Evolutionary conservation across 2,797 vertebrate genomes (phyloP).

Genomic region (Acanthurus leucopareius): DNA sequence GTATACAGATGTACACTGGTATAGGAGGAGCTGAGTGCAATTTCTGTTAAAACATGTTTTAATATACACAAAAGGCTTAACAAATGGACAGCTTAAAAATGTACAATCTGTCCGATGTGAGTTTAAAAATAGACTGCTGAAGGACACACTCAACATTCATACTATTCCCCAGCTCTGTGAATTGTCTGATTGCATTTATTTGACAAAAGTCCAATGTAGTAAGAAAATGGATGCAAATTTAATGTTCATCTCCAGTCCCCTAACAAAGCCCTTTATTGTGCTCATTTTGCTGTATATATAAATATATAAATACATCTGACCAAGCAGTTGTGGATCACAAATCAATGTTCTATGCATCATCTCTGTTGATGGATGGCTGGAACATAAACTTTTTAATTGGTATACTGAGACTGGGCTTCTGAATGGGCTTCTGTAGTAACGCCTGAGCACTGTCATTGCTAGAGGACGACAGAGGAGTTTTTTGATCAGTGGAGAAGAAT

Average conservation of each 20-base stretch:
- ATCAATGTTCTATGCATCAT: constrained; percentile 73
- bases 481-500: constrained; percentile 19
- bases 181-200: constrained; percentile 27
- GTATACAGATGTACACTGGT: neutral
- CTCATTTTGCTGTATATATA: constrained; percentile 48
- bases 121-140: constrained; percentile 7
- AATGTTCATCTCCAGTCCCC: constrained; percentile 39
- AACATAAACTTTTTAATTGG: constrained; percentile 77
- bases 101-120: neutral
- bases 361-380: constrained; percentile 71
- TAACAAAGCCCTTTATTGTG: constrained; percentile 40
- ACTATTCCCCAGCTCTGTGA: constrained; percentile 24
- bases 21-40: neutral
- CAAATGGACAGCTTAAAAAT: neutral
- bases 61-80: neutral
- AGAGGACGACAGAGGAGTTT: constrained; percentile 29
- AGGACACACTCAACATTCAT: constrained; percentile 9
- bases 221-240: constrained; percentile 52
- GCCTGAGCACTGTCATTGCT: constrained; percentile 28
- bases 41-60: neutral
- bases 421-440: constrained; percentile 25
- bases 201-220: constrained; percentile 33
- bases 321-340: constrained; percentile 55
- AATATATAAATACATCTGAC: constrained; percentile 40
- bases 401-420: constrained; percentile 61